Conservation (phyloP, 2,113 vertebrate species). For the Anas platyrhynchos region DNA sequence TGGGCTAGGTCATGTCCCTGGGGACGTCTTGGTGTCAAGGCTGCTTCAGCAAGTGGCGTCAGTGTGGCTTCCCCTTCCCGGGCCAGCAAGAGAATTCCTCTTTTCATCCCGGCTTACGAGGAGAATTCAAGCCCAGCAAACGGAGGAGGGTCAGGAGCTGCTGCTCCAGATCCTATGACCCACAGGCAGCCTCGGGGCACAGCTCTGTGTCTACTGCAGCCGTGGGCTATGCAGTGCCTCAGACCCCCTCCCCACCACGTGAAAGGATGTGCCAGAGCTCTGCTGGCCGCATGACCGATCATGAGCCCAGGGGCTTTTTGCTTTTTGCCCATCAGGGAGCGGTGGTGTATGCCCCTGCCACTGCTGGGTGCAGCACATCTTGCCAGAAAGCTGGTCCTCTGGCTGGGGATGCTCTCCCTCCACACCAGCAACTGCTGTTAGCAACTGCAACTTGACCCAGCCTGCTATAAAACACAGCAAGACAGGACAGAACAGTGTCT, state of each 20-base stretch:
- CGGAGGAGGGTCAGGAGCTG: not conserved
- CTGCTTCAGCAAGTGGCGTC: not conserved
- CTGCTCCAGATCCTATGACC: not conserved
- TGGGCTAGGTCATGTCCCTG: not conserved
- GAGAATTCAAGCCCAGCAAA: not conserved
- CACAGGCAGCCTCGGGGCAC: not conserved
- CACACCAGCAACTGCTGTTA: fast-evolving
- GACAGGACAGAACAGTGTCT: not conserved
- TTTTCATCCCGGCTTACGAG: not conserved
- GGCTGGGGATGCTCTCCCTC: not conserved
- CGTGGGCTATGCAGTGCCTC: fast-evolving
- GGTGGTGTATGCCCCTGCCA: fast-evolving
- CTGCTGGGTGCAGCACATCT: not conserved
- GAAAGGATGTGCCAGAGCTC: not conserved
- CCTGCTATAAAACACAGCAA: not conserved
- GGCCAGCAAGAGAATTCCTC: not conserved
- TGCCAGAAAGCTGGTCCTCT: not conserved
- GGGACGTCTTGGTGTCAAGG: not conserved
- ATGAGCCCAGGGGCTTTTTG: fast-evolving
- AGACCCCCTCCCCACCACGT: not conserved
- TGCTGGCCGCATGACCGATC: fast-evolving
- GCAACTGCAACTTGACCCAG: not conserved
- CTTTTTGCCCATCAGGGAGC: not conserved
- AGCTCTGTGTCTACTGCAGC: not conserved
- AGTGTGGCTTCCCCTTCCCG: not conserved